These are phyloP conservation scores for Ormyrus thymus DNA, from an alignment of 2,888 invertebrate species.

Conservation along the genomic window DNA sequence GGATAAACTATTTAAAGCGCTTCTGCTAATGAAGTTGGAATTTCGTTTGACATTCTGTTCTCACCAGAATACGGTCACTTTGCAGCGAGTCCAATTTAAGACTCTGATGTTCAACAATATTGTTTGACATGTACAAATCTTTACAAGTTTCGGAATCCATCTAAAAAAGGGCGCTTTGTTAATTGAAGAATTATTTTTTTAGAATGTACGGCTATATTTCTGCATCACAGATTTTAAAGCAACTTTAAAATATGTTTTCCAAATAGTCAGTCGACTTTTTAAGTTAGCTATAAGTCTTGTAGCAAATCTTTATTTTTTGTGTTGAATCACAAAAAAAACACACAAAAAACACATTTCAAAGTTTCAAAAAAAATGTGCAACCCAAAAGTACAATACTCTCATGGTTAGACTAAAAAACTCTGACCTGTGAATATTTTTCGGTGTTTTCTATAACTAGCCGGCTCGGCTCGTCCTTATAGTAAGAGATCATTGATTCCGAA, in stretches of 20 bases:
- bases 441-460: slow-evolving; percentile 10
- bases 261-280: too few species aligned
- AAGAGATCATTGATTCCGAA: slow-evolving; percentile 42
- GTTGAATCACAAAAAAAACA: too few species aligned
- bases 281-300: too few species aligned
- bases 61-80: neutral
- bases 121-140: neutral
- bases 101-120: neutral
- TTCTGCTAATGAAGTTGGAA: neutral
- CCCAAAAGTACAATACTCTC: too few species aligned
- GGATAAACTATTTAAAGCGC: slow-evolving; percentile 16
- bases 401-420: too few species aligned
- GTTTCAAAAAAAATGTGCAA: too few species aligned
- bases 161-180: slow-evolving; percentile 15
- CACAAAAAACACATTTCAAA: too few species aligned
- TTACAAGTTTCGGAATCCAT: slow-evolving; percentile 6
- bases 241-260: too few species aligned
- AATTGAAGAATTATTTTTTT: too few species aligned
- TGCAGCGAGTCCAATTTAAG: neutral
- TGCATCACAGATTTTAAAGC: too few species aligned
- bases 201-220: too few species aligned
- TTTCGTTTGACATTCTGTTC: neutral
- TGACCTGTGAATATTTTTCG: slow-evolving; percentile 34
- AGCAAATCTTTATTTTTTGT: too few species aligned
- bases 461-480: slow-evolving; percentile 40